phyloP scores from a whole-genome alignment of 2,888 invertebrate genomes.

The Ryuthela nishihirai region DNA sequence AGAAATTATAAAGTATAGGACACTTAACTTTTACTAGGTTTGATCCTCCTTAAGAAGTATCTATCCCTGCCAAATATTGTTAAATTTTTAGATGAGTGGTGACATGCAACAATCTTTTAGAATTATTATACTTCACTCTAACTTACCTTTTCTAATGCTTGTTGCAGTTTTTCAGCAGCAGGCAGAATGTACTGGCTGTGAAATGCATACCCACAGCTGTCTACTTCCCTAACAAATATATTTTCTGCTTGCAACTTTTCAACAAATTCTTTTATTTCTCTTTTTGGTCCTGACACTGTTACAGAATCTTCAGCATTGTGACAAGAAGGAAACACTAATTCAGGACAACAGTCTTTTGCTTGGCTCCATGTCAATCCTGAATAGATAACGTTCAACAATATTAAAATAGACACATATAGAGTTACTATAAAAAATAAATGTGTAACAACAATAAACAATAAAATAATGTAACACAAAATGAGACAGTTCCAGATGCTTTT shows the following conservation, averaged over 20 bases:
- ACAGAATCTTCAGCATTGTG: constrained; percentile 93
- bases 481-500: no score
- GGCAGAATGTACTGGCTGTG: constrained; percentile 87
- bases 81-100: no score
- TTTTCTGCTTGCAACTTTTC: constrained; percentile 67
- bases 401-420: no score
- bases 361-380: constrained; percentile 74
- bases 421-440: no score
- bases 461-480: no score
- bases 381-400: no score
- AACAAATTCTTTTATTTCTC: constrained; percentile 65
- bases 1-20: no score
- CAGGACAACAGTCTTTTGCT: constrained; percentile 66
- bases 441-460: no score
- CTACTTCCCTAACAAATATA: constrained; percentile 78
- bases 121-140: constrained; percentile 19
- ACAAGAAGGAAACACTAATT: constrained; percentile 80
- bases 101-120: no score
- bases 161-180: constrained; percentile 74
- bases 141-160: constrained; percentile 65
- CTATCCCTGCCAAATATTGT: no score
- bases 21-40: no score
- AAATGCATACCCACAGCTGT: constrained; percentile 87
- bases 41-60: no score
- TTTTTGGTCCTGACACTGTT: constrained; percentile 83